A percentile compares a stretch with the other conserved stretches of the same genome.
phyloP scores from a whole-genome alignment of 2,797 vertebrate species.

The Danio jaintianensis region DNA sequence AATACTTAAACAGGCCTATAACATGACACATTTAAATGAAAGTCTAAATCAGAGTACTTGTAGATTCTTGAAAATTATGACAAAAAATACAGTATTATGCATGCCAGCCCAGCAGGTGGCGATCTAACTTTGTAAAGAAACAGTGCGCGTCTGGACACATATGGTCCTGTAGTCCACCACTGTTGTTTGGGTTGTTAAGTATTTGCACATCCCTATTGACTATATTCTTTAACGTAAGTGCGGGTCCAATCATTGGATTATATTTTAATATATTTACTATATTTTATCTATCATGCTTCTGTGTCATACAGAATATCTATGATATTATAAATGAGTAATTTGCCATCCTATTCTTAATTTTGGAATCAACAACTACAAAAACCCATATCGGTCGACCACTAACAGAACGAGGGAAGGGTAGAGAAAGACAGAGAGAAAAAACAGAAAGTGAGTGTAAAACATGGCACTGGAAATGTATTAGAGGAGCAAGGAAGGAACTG shows the following conservation, averaged over 20 bases:
- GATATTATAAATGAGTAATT: background rate
- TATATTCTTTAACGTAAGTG: too few species aligned
- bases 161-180: too few species aligned
- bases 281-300: background rate
- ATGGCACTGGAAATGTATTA: conserved; percentile 16
- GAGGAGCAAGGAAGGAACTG: conserved; percentile 13
- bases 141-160: too few species aligned
- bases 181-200: too few species aligned
- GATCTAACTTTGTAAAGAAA: too few species aligned
- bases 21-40: background rate
- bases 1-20: background rate
- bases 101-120: too few species aligned
- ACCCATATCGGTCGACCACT: conserved; percentile 8
- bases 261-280: background rate
- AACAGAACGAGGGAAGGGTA: background rate
- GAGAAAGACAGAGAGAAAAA: background rate
- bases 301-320: background rate
- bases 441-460: background rate
- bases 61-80: too few species aligned
- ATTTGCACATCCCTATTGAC: too few species aligned
- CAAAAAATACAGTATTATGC: too few species aligned
- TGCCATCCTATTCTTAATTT: background rate
- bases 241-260: too few species aligned
- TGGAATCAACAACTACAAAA: background rate
- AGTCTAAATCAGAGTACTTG: too few species aligned